These are phyloP conservation scores for Cynodonichthys magdalenae DNA, from an alignment of 2,797 vertebrate species.

Conservation along the genomic window DNA sequence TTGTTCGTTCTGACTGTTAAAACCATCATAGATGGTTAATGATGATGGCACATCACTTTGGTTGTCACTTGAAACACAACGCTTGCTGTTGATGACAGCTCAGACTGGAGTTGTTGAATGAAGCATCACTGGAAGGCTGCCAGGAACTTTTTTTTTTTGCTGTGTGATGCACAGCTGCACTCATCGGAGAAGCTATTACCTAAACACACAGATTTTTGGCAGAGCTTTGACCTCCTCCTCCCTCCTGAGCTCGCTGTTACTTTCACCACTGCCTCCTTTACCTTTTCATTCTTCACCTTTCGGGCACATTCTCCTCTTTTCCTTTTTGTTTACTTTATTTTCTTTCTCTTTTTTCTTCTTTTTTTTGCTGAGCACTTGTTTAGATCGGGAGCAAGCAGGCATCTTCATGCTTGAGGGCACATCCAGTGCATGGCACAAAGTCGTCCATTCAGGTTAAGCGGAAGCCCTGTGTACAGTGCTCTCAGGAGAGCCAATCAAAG, in stretches of 20 bases:
- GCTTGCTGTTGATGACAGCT: conserved; percentile 24
- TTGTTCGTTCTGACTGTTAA: conserved; percentile 13
- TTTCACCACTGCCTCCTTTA: not conserved
- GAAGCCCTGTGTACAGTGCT: conserved; percentile 56
- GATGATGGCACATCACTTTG: conserved; percentile 19
- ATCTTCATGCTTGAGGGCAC: conserved; percentile 60
- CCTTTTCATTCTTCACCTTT: conserved; percentile 18
- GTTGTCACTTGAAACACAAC: conserved; percentile 39
- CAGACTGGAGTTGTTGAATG: conserved; percentile 28
- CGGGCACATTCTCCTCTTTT: not conserved
- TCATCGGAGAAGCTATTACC: conserved; percentile 47
- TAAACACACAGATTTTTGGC: conserved; percentile 41
- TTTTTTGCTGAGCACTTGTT: conserved; percentile 50
- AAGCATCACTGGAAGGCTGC: conserved; percentile 48
- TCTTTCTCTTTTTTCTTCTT: not conserved
- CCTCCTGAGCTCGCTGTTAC: not conserved
- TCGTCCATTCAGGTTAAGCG: conserved; percentile 52
- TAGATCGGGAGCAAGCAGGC: conserved; percentile 60
- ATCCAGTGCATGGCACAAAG: conserved; percentile 50
- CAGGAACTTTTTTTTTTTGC: conserved; percentile 40
- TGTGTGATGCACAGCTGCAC: conserved; percentile 51
- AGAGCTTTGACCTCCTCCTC: conserved; percentile 19
- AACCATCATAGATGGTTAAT: conserved; percentile 35
- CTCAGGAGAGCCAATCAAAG: conserved; percentile 53
- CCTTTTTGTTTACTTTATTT: conserved; percentile 2